Base-by-base conservation (phyloP, 2,888 invertebrate genomes). In the Panopea generosa region DNA sequence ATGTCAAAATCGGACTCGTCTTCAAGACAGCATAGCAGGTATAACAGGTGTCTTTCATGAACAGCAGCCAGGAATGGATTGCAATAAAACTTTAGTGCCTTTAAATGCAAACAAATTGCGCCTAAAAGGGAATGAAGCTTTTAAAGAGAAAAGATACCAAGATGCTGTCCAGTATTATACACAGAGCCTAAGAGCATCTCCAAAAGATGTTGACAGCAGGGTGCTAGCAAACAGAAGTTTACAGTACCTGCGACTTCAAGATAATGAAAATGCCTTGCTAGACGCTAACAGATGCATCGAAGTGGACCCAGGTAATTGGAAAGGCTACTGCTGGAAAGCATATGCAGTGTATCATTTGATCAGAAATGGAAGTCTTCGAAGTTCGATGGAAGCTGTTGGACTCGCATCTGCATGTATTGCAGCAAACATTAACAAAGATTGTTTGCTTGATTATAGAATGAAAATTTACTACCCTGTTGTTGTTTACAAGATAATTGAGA, bases 391-490 rank as follows among this genome's bases (percentile, higher is more conserved):
- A 47, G 50, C 45, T 18, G 60, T 50, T 22, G 77, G 77, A 2
- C 26, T 69, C 2, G 73, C 73, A 45, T 57, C 73, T 4, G 77
- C 73, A 1, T 40, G 63, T 18, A 38, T 60, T 45, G 77, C 77
- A 11, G 63, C 62, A n/a, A n/a, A 62, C 47, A 4, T 66, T 1
- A 68, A 69, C 59, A 22, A 27, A 1, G 14, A 66, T 1, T 61
- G 53, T 40, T 24, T 63, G 3, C n/a, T 56, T 6, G 57, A 69
- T 38, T 53, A 45, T 27, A 50, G 43, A 24, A 73, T 72, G 66
- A 73, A 73, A 60, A 55, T 77, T 1, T 14, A 57, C n/a, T 78
- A 72, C 26, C 77, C 77, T 6, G 18, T 78, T 11, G 24, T 73
- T 11, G n/a, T 33, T 9, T 73, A 40, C 40, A 53, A 53, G 22